These are phyloP conservation scores for Anoplopoma fimbria DNA, from an alignment of 2,113 vertebrate species.

Conservation along the genomic window DNA sequence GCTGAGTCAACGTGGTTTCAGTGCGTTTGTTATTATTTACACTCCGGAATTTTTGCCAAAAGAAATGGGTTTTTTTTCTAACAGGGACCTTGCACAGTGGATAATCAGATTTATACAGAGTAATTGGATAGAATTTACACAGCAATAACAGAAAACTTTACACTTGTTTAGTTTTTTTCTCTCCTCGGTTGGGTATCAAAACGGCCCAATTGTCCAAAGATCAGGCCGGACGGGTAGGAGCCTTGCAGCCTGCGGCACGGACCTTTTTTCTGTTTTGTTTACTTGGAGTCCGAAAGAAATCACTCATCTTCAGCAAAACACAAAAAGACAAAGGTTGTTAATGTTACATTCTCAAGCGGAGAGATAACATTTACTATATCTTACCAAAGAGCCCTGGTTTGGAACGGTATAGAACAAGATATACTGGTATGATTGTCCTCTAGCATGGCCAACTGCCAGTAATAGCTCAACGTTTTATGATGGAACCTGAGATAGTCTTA, in stretches of 20 bases:
- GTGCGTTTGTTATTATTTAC: background rate
- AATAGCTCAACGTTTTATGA: background rate
- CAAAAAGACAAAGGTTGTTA: background rate
- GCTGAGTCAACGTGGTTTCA: background rate
- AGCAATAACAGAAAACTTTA: background rate
- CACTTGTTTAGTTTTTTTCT: background rate
- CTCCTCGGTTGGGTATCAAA: background rate
- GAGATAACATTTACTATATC: background rate
- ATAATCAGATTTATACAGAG: background rate
- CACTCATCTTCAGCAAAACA: background rate
- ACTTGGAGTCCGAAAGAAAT: too few relatives aligned
- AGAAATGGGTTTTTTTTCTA: background rate
- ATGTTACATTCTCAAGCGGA: background rate
- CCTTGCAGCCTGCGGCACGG: too few relatives aligned
- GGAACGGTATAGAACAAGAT: background rate
- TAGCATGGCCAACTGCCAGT: constrained; percentile 10
- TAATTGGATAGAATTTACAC: background rate
- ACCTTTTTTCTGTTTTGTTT: too few relatives aligned
- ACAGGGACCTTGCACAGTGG: background rate
- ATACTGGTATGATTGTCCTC: background rate
- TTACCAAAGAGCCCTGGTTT: background rate
- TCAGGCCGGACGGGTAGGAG: too few relatives aligned
- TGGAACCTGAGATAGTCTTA: constrained; percentile 8
- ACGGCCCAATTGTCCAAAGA: background rate
- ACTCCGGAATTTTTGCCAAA: too few relatives aligned